Base-by-base conservation (phyloP, 2,888 invertebrate genomes). In the Dryobotodes eremita region DNA sequence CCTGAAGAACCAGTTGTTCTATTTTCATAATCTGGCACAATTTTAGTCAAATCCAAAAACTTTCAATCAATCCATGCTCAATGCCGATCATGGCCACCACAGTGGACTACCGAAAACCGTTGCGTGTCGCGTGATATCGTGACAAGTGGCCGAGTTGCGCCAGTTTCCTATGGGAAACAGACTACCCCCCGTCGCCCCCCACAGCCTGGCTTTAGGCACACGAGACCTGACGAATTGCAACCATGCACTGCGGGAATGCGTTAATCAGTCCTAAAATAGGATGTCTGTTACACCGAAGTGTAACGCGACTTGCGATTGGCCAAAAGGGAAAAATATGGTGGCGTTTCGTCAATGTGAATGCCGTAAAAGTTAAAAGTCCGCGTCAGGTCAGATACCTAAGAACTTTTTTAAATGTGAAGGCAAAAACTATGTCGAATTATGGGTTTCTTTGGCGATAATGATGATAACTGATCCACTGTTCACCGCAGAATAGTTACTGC, bases 71-170 rank as follows among this genome's bases (percentile, higher is more conserved):
- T 71, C 71, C 42, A 2, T 4, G 15, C 2, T 46, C 36, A 69
- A 53, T 5, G 17, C 0, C 26, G 20, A 50, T 42, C 65, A 82
- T 92, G 90, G 94, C 77, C 88, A 90, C 88, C 79, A 26, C 82
- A 91, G 57, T 46, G 36, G 65, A 86, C 92, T 92, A 92, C 91
- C 93, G 91, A 89, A 90, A 91, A 81, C 79, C 82, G 42, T 85
- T 66, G 82, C 77, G 84, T 88, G 94, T 95, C 94, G 94, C 95
- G 94, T 95, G 95, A 93, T 93, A 93, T 94, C 95, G 94, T 95
- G 95, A 93, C 93, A 93, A 82, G 77, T 55, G 82, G 79, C 73
- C 77, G 82, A 71, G 82, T 88, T 87, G 85, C 78, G 81, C 81
- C 86, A 83, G 88, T 91, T 94, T 95, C 95, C 94, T 94, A 94